Conservation (phyloP, 2,888 invertebrate genomes). For the Mantis religiosa region DNA sequence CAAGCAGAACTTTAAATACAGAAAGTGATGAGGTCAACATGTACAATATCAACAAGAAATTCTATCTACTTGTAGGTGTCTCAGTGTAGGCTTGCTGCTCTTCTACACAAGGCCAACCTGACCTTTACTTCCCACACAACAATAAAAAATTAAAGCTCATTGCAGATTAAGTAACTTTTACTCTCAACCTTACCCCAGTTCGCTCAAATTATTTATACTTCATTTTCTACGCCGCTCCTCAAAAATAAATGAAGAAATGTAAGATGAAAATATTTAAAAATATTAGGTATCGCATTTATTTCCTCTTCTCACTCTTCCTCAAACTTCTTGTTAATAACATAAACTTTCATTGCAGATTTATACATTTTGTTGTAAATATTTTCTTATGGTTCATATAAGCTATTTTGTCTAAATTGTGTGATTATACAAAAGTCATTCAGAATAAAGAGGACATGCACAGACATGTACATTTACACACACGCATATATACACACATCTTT, state of each 20-base stretch:
- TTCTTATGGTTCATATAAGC: too few relatives aligned
- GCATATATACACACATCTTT: too few relatives aligned
- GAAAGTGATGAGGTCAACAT: background rate
- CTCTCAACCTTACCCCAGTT: background rate
- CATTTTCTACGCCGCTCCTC: background rate
- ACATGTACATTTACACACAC: too few relatives aligned
- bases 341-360: too few relatives aligned
- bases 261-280: too few relatives aligned
- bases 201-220: background rate
- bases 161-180: background rate
- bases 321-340: too few relatives aligned
- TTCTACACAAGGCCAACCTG: background rate
- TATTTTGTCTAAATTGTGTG: too few relatives aligned
- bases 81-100: background rate
- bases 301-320: too few relatives aligned
- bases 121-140: background rate
- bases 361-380: too few relatives aligned
- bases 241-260: background rate
- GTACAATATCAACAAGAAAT: background rate
- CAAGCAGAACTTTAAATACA: background rate
- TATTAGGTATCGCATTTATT: too few relatives aligned
- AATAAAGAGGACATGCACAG: too few relatives aligned
- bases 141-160: background rate
- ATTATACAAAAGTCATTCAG: too few relatives aligned
- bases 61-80: background rate